Evolutionary conservation across 2,113 vertebrate species (phyloP).

Genomic region (Ranitomeya variabilis): DNA sequence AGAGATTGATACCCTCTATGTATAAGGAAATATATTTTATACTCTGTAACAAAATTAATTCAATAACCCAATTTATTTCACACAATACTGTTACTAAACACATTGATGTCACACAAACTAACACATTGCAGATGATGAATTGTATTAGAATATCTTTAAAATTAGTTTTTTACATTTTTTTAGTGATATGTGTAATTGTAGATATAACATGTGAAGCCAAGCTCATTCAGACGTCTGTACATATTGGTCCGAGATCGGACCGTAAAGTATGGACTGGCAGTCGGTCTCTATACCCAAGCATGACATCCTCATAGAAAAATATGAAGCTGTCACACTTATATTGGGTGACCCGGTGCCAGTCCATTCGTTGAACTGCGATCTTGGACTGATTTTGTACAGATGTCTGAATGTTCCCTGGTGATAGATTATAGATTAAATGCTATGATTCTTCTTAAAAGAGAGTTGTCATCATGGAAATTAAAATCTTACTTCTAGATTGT

Average conservation of each 20-base stretch:
- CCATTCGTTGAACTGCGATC: too few relatives aligned
- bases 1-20: neutral
- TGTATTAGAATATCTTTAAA: neutral
- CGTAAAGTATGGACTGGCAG: too few relatives aligned
- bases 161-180: neutral
- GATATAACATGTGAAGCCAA: too few relatives aligned
- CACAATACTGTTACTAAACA: neutral
- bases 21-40: neutral
- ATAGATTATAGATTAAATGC: neutral
- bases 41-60: constrained; percentile 17
- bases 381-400: too few relatives aligned
- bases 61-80: constrained; percentile 11
- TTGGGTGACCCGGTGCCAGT: too few relatives aligned
- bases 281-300: too few relatives aligned
- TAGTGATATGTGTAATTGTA: too few relatives aligned
- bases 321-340: too few relatives aligned
- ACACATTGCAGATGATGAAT: constrained; percentile 11
- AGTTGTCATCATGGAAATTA: neutral
- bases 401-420: neutral
- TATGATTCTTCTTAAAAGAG: too few relatives aligned
- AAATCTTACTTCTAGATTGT: neutral
- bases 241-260: too few relatives aligned
- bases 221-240: too few relatives aligned
- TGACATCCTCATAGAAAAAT: too few relatives aligned
- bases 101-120: constrained; percentile 30